phyloP scores from a whole-genome alignment of 2,113 vertebrate genomes.

The Ascaphus truei region DNA sequence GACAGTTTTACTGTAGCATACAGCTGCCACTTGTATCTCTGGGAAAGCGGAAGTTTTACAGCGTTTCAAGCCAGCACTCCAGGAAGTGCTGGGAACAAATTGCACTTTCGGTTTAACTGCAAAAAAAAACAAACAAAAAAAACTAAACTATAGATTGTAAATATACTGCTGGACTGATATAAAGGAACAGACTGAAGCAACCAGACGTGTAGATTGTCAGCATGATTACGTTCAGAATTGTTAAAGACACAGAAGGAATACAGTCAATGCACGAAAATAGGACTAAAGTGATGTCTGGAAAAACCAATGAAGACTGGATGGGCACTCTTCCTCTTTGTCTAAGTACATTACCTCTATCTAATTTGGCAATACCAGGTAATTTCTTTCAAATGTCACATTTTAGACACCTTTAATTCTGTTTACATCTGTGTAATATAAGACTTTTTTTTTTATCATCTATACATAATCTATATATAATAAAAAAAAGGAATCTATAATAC shows the following conservation, averaged over 20 bases:
- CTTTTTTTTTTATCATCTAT: no score
- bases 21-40: not conserved
- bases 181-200: not conserved
- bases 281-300: not conserved
- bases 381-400: no score
- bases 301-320: slow-evolving; percentile 70
- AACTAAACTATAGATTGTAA: no score
- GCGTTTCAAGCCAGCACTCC: not conserved
- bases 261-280: not conserved
- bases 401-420: no score
- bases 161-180: no score
- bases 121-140: no score
- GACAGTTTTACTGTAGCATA: not conserved
- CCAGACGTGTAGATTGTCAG: not conserved
- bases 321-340: slow-evolving; percentile 60
- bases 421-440: no score
- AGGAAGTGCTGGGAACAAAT: not conserved
- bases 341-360: slow-evolving; percentile 64
- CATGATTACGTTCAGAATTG: no score
- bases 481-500: no score
- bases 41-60: not conserved
- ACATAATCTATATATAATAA: no score
- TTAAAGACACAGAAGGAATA: no score
- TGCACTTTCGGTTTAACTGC: no score
- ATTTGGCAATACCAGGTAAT: slow-evolving; percentile 52